Evolutionary conservation across 2,888 invertebrate genomes (phyloP), one percentile per base, ranked within the genome.

Genomic region (Dolomedes plantarius): DNA sequence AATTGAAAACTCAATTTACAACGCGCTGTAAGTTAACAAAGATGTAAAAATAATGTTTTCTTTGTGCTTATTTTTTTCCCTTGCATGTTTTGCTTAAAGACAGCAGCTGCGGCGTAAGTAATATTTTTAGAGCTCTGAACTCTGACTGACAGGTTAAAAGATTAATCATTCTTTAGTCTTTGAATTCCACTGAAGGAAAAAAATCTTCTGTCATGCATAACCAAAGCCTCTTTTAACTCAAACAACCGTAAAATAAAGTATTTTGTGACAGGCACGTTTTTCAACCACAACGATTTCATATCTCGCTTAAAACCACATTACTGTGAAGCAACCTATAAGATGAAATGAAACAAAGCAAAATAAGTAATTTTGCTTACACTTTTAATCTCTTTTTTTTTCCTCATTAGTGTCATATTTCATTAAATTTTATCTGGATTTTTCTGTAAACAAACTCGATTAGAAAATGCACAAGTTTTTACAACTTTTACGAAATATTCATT

Each of bases 121-220:
- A 41, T 16, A 73, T 73, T 80, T 73, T 73, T 73, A 46, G 56
- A 27, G 27, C 73, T n/a, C 50, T 16, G n/a, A 72, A 56, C 46
- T 23, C 23, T 73, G 67, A 73, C 50, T 67, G 73, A 64, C 67
- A 50, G 16, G 50, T 23, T 28, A 67, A 50, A 56, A 73, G 80
- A 80, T 80, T 80, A 80, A 80, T 73, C 39, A 46, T 72, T 67
- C 73, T 73, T 72, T 67, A 67, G 39, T 69, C 56, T 56, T 46
- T 29, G n/a, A 72, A 23, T 28, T 19, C 19, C n/a, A 68, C 7
- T 13, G 11, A 46, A 41, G 19, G 23, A 77, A 56, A 78, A n/a
- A 64, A 72, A 72, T 64, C 19, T 31, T 27, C 9, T 39, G 19
- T 32, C 23, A 5, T 46, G 65, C 79, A 72, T 41, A n/a, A 46